These are phyloP conservation scores for Palythoa grandiflora DNA, from an alignment of 92 coral and sea anemone genomes.

Conservation along the genomic window DNA sequence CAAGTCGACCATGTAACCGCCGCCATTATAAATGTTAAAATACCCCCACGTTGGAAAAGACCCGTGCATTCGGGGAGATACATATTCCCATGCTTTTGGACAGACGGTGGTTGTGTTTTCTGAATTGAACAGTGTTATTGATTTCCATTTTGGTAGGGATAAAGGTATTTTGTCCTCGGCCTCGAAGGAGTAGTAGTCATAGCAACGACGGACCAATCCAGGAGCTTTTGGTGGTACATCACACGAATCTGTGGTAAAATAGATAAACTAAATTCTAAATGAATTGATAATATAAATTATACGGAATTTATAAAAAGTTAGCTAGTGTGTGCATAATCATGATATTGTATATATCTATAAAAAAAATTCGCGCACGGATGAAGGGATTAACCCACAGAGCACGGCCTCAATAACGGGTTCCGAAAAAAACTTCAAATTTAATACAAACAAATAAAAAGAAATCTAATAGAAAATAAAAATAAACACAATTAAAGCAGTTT, in stretches of 20 bases:
- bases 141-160: slow-evolving; percentile 79
- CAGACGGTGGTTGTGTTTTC: slow-evolving; percentile 71
- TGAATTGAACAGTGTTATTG: slow-evolving; percentile 28
- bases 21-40: slow-evolving; percentile 76
- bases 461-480: too few species aligned
- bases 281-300: not conserved
- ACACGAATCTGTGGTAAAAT: slow-evolving; percentile 67
- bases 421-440: too few species aligned
- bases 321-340: too few species aligned
- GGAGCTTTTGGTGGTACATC: slow-evolving; percentile 64
- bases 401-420: too few species aligned
- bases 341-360: too few species aligned
- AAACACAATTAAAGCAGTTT: too few species aligned
- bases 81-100: slow-evolving; percentile 87
- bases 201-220: slow-evolving; percentile 48
- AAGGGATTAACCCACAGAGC: too few species aligned
- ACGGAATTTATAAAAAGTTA: too few species aligned
- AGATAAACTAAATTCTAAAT: not conserved
- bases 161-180: slow-evolving; percentile 68
- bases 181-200: slow-evolving; percentile 66
- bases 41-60: slow-evolving; percentile 75
- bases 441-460: too few species aligned
- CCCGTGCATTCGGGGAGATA: slow-evolving; percentile 47
- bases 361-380: too few species aligned
- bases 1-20: slow-evolving; percentile 82